These are phyloP conservation scores for Hoplodrina ambigua DNA, from an alignment of 2,888 invertebrate species.

Conservation along the genomic window DNA sequence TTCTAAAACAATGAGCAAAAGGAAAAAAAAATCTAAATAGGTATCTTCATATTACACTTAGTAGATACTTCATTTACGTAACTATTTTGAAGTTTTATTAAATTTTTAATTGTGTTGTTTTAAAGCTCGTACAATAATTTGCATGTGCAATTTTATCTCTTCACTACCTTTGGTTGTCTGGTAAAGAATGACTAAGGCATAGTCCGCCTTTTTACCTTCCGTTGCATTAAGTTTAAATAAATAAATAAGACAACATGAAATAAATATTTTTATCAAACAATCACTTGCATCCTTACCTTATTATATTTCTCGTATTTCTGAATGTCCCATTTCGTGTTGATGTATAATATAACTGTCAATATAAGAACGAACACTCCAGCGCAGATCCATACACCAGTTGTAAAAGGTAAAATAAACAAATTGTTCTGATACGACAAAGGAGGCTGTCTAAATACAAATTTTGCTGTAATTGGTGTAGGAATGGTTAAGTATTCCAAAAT, in stretches of 20 bases:
- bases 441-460: conserved; percentile 92
- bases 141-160: too few species aligned
- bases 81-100: too few species aligned
- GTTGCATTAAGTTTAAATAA: too few species aligned
- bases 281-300: conserved; percentile 22
- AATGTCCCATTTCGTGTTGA: conserved; percentile 79
- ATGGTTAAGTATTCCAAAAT: conserved; percentile 85
- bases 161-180: too few species aligned
- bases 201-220: too few species aligned
- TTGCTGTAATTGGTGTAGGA: conserved; percentile 78
- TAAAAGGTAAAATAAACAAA: conserved; percentile 92
- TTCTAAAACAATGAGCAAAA: conserved; percentile 53
- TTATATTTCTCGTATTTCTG: conserved; percentile 59
- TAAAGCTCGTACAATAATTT: too few species aligned
- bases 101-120: background rate
- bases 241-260: background rate
- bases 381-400: conserved; percentile 90
- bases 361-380: conserved; percentile 82
- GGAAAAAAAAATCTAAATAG: too few species aligned
- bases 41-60: too few species aligned
- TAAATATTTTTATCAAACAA: background rate
- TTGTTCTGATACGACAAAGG: conserved; percentile 92
- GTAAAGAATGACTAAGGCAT: too few species aligned
- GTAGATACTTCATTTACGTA: too few species aligned
- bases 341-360: conserved; percentile 70